These are phyloP conservation scores for Ischnura elegans DNA, from an alignment of 2,888 invertebrate genomes.

Conservation along the genomic window DNA sequence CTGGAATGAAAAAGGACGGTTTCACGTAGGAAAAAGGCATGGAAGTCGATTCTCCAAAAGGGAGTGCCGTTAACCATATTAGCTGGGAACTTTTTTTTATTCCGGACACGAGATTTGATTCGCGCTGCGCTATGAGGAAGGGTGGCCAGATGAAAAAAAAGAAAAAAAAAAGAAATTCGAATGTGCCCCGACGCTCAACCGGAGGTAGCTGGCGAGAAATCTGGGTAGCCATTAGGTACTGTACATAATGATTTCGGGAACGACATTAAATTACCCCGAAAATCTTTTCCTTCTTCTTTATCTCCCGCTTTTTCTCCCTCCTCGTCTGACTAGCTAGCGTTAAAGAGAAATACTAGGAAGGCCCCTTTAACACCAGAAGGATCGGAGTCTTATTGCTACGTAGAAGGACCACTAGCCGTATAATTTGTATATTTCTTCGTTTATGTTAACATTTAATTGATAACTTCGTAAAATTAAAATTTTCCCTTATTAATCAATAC, in stretches of 20 bases:
- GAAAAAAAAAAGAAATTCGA: neutral
- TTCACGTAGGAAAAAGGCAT: neutral
- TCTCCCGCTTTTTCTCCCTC: too few relatives aligned
- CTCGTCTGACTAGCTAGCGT: too few relatives aligned
- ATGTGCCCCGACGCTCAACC: neutral
- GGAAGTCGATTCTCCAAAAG: neutral
- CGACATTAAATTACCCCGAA: neutral
- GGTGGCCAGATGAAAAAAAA: neutral
- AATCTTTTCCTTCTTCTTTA: neutral
- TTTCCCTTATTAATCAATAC: too few relatives aligned
- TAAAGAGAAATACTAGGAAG: too few relatives aligned
- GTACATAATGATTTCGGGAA: neutral
- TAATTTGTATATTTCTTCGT: too few relatives aligned
- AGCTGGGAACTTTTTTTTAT: neutral
- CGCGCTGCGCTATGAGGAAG: neutral
- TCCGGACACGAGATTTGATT: neutral
- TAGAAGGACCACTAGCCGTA: too few relatives aligned
- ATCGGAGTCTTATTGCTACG: too few relatives aligned
- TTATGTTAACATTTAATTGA: too few relatives aligned
- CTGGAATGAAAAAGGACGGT: neutral
- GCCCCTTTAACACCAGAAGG: too few relatives aligned
- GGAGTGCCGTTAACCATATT: neutral
- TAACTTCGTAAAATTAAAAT: too few relatives aligned
- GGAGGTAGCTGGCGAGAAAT: conserved; percentile 13
- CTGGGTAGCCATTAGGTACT: conserved; percentile 6